phyloP scores from a whole-genome alignment of 2,797 vertebrate species.

The Rachycentron canadum region DNA sequence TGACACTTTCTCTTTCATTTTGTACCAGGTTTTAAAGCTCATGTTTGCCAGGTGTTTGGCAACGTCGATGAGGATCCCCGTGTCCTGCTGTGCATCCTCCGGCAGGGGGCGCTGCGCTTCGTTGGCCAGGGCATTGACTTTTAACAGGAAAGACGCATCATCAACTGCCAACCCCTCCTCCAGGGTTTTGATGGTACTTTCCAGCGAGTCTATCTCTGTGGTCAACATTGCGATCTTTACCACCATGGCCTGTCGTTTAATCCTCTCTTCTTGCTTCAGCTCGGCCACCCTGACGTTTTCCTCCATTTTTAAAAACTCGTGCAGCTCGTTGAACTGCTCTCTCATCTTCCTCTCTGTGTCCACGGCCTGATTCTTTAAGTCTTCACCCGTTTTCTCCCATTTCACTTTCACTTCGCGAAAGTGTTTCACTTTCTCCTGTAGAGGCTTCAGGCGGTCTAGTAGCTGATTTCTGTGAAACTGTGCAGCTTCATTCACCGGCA shows the following conservation, averaged over 20 bases:
- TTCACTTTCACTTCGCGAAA: fast-evolving
- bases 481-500: not conserved
- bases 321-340: not conserved
- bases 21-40: not conserved
- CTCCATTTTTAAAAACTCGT: not conserved
- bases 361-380: not conserved
- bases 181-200: not conserved
- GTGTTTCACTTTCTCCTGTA: not conserved
- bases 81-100: not conserved
- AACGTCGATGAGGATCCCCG: not conserved
- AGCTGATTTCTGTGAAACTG: fast-evolving
- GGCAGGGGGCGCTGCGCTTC: constrained; percentile 9
- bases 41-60: constrained; percentile 18
- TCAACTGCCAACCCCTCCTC: not conserved
- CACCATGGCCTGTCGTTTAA: not conserved
- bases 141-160: not conserved
- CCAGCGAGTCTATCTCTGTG: not conserved
- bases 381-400: not conserved
- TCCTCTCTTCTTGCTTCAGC: not conserved
- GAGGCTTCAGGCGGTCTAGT: fast-evolving
- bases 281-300: not conserved
- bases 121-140: fast-evolving
- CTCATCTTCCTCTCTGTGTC: not conserved
- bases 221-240: not conserved
- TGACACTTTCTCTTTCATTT: not conserved